Conservation (phyloP, 2,797 vertebrate genomes). For the Lacerta agilis region DNA sequence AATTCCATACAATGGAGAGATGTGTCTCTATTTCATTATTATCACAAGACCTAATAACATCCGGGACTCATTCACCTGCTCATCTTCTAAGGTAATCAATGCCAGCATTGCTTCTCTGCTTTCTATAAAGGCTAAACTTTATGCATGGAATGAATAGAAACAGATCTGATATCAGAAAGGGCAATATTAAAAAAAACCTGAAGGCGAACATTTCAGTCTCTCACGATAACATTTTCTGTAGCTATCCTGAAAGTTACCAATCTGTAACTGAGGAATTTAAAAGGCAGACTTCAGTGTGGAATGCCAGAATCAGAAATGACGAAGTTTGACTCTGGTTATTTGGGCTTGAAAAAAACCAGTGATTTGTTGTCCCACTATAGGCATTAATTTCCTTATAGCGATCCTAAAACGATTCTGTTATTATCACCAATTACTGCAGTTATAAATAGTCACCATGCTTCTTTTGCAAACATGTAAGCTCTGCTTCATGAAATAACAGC, state of each 20-base stretch:
- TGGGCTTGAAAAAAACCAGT: not conserved
- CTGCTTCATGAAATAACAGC: too few species aligned
- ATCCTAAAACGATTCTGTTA: not conserved
- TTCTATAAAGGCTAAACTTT: not conserved
- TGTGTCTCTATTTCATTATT: not conserved
- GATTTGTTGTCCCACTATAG: not conserved
- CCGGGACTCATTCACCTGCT: not conserved
- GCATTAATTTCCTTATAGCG: not conserved
- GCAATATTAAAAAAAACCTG: not conserved
- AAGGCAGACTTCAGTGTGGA: not conserved
- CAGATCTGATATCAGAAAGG: not conserved
- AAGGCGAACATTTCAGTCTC: not conserved
- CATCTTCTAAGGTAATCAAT: not conserved
- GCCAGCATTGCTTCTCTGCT: not conserved
- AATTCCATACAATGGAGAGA: not conserved
- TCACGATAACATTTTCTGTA: not conserved
- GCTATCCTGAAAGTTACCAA: not conserved
- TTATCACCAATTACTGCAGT: not conserved
- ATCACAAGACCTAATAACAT: not conserved
- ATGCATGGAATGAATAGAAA: not conserved
- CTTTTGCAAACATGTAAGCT: not conserved
- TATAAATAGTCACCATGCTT: not conserved
- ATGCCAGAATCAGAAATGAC: not conserved
- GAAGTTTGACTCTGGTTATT: not conserved
- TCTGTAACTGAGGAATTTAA: not conserved